These are phyloP conservation scores for Drosophila mettleri DNA, from an alignment of 2,888 invertebrate genomes.

Conservation along the genomic window DNA sequence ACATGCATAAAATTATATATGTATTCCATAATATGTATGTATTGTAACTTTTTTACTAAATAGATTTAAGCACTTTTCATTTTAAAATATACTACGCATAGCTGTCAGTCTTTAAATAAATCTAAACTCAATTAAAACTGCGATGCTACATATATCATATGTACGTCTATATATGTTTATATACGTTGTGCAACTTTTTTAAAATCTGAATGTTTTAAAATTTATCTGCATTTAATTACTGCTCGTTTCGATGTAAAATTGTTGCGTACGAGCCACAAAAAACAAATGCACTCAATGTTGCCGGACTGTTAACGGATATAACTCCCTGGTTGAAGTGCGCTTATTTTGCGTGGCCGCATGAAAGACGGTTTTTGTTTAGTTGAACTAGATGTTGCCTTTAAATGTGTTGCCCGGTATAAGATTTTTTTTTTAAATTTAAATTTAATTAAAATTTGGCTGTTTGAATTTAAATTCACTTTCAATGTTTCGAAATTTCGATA, in stretches of 20 bases:
- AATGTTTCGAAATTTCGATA: slow-evolving; percentile 1
- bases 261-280: slow-evolving; percentile 9
- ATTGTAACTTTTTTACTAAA: slow-evolving; percentile 25
- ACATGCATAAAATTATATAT: slow-evolving; percentile 52
- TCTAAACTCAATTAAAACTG: slow-evolving; percentile 55
- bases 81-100: slow-evolving; percentile 65
- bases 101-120: slow-evolving; percentile 75
- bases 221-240: slow-evolving; percentile 53
- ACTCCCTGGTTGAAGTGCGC: not conserved
- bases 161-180: slow-evolving; percentile 18
- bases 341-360: not conserved
- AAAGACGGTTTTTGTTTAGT: slow-evolving; percentile 33
- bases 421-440: not conserved
- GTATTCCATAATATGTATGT: slow-evolving; percentile 37
- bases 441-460: slow-evolving; percentile 8
- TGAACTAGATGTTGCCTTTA: slow-evolving; percentile 1
- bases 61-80: slow-evolving; percentile 3
- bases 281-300: slow-evolving; percentile 44
- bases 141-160: slow-evolving; percentile 19
- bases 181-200: slow-evolving; percentile 33
- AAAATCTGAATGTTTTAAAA: slow-evolving; percentile 53
- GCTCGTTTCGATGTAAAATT: slow-evolving; percentile 64
- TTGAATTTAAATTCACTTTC: slow-evolving; percentile 7
- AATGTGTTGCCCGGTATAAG: not conserved
- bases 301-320: not conserved